Percentiles rank a stretch among this genome's conserved stretches.
Evolutionary conservation across 2,113 vertebrate species (phyloP).

Genomic region (Mionectes macconnelli): DNA sequence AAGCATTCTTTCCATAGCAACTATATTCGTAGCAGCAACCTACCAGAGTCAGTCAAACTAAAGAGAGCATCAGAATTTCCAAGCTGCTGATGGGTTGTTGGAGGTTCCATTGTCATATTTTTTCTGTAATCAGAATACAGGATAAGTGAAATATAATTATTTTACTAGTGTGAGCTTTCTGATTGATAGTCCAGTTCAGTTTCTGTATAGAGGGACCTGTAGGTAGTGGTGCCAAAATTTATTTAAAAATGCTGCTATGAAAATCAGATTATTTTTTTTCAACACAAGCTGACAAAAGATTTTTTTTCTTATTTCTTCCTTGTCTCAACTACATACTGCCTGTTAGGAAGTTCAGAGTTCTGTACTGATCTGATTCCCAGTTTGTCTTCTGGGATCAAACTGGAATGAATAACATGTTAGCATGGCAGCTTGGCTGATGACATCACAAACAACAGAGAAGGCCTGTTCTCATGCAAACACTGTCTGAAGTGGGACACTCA

Average conservation of each 20-base stretch:
- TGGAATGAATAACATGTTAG: neutral
- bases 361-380: neutral
- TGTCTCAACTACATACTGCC: neutral
- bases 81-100: slow-evolving; percentile 62
- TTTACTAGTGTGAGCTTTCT: slow-evolving; percentile 66
- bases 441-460: neutral
- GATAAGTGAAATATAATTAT: slow-evolving; percentile 61
- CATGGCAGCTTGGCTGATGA: neutral
- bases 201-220: slow-evolving; percentile 57
- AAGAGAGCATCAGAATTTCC: slow-evolving; percentile 76
- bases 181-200: slow-evolving; percentile 62
- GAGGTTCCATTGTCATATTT: slow-evolving; percentile 72
- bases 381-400: slow-evolving; percentile 39
- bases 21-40: slow-evolving; percentile 72
- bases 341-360: slow-evolving; percentile 8
- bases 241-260: slow-evolving; percentile 55
- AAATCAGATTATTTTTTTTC: neutral
- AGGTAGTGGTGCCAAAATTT: slow-evolving; percentile 58
- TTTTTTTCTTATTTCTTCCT: neutral
- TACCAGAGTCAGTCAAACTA: slow-evolving; percentile 74
- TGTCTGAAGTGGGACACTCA: neutral
- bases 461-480: neutral
- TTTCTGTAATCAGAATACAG: slow-evolving; percentile 65
- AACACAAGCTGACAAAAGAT: neutral
- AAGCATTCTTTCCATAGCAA: slow-evolving; percentile 71